phyloP scores from a whole-genome alignment of 1,140 invertebrate species.

The Araneus ventricosus region DNA sequence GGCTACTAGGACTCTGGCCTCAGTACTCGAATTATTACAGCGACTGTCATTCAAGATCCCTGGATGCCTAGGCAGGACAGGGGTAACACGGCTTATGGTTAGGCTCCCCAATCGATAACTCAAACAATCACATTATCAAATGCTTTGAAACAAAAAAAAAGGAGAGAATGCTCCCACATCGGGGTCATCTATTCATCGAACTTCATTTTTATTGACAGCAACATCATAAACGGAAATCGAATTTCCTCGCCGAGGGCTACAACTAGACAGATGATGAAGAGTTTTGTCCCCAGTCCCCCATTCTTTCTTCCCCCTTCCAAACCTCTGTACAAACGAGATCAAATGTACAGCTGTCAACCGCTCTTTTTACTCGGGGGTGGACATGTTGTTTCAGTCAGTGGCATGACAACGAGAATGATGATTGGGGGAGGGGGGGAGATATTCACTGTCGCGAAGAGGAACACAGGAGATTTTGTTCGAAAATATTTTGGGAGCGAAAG shows the following conservation, averaged over 20 bases:
- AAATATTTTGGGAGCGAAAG: too few relatives aligned
- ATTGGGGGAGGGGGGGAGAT: not conserved
- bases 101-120: too few relatives aligned
- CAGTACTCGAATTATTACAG: too few relatives aligned
- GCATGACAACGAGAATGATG: not conserved
- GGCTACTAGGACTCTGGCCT: too few relatives aligned
- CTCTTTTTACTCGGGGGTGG: not conserved
- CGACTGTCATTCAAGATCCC: too few relatives aligned
- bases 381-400: not conserved
- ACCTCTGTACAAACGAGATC: not conserved
- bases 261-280: not conserved
- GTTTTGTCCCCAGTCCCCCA: not conserved
- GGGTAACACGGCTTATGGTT: too few relatives aligned
- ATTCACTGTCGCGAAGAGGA: too few relatives aligned
- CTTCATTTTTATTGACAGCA: not conserved
- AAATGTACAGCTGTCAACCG: not conserved
- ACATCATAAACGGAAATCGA: not conserved
- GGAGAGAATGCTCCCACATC: too few relatives aligned
- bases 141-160: too few relatives aligned
- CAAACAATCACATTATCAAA: too few relatives aligned
- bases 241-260: not conserved
- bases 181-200: not conserved
- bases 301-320: not conserved
- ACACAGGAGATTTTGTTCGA: too few relatives aligned
- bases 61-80: too few relatives aligned